Base-by-base conservation (phyloP, 2,113 vertebrate genomes). In the Tachysurus fulvidraco region DNA sequence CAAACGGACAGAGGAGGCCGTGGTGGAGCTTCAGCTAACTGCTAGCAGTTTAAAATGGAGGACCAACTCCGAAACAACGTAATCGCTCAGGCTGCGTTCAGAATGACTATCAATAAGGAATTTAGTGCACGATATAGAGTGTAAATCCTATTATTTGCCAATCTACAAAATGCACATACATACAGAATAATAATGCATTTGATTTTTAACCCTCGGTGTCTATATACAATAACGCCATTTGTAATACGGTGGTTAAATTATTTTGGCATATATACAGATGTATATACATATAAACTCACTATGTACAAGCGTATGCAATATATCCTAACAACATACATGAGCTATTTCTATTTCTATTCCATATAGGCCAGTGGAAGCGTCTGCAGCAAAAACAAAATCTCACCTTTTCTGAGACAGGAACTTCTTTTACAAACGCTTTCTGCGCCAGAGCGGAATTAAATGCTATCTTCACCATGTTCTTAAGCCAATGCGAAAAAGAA, bases 381-480 rank as follows among this genome's bases (percentile, higher is more conserved):
- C 77, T 79, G 28, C n/a, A 36, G 54, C 28, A 59, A 57, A 36
- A 59, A 4, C 0, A 59, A 80, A 80, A 80, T 2, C 89, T 93
- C 93, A 97, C 96, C 96, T 95, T 96, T 46, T 92, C 94, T 0
- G 93, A 92, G 76, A 93, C 93, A 10, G 95, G 86, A 5, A 62
- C 93, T 60, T 96, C 94, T 93, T 96, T 91, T 76, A 93, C 92
- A 88, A 94, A 92, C 86, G 94, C 95, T 89, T 97, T 97, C 81
- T 95, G 95, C 79, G 96, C 95, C 91, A 96, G 93, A 52, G 96
- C 95, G 21, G 96, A 95, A 90, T 94, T 96, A 78, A 97, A 97
- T 0, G 96, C 96, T 21, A 97, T 97, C 90, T 97, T 97, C 94
- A 97, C 96, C 96, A 97, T 97, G 62, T 83, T 88, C 52, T 25